Evolutionary conservation across 1,140 invertebrate species (phyloP), one percentile per base, ranked within the genome.

Genomic region (Drosophila melanogaster): DNA sequence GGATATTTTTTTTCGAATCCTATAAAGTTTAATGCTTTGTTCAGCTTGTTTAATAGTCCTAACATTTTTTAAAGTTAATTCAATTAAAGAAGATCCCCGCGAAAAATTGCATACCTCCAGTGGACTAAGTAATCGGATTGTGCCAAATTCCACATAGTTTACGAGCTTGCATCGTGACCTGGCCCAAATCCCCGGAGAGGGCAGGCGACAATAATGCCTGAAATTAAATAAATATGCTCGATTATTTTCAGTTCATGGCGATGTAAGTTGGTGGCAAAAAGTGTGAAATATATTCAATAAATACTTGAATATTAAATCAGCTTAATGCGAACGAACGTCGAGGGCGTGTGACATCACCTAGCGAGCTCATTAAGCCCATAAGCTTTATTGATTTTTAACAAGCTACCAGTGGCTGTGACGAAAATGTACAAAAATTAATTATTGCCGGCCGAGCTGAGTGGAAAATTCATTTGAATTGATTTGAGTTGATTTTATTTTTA

Each of bases 301-400:
- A 70, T 77, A 75, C 72, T 76, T 75, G 72, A 75, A 76, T 57
- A 77, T 64, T 41, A 61, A 77, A 72, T 65, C 66, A 65, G 74
- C 74, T 78, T 78, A 70, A 78, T 77, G 44, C 46, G 24, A 1
- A 10, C 50, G 26, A 40, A n/a, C 43, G 14, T 22, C 11, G 15
- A n/a, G 46, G 22, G 22, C 33, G 14, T 33, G 62, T 24, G 33
- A 11, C 8, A 24, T 24, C 26, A 54, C 58, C 50, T 74, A 37
- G 37, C 49, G 81, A 86, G 50, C 61, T 76, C 60, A 78, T 72
- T 87, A 87, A 86, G 50, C 58, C 58, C 74, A 79, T 76, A 80
- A 85, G 67, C 72, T 73, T 79, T 72, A 85, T 85, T 84, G 65
- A 85, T 77, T 85, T 84, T 66, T 58, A 77, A 76, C 78, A 73